Base-by-base conservation (phyloP, 2,113 vertebrate genomes). In the Vanacampus margaritifer region DNA sequence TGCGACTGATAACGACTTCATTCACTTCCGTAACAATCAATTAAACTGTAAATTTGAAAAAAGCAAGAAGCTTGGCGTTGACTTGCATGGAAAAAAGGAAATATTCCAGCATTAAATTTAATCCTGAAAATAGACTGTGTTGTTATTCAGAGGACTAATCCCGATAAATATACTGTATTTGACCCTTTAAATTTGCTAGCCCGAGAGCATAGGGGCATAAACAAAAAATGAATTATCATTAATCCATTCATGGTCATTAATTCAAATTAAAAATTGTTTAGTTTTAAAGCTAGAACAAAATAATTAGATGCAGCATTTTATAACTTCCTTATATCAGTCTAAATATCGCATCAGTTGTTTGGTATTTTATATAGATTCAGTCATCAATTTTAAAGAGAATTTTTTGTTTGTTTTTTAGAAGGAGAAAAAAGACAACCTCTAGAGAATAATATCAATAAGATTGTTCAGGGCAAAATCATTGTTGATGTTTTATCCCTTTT, bases 91-190 rank as follows among this genome's bases (percentile, higher is more conserved):
- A 35, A 63, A 69, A 21, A 17, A 5, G 1, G 32, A 24, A 45
- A 37, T 8, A 26, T 46, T 58, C 12, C n/a, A 8, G 46, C 24
- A 14, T 24, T 59, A 28, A 50, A 2, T n/a, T n/a, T n/a, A 28
- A 68, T 50, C 17, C 69, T 68, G n/a, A 50, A 72, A 45, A 72
- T 54, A 48, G n/a, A 78, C 51, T 67, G 39, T 6, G 24, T 14
- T 35, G 26, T 45, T 68, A 28, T 68, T 71, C 35, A 45, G 46
- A 71, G 56, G 61, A 46, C 24, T 60, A 70, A 72, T 84, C 66
- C 66, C 50, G 14, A 67, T 50, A 28, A 62, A 77, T 61, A 63
- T 36, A 37, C 35, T 37, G 57, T 43, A 71, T 65, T 57, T 51
- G 53, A 58, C 41, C 65, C 35, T 53, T 61, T 32, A 62, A 66